Percentiles rank a stretch among this genome's conserved stretches.
Evolutionary conservation across 2,113 vertebrate genomes (phyloP).

Genomic region (Progne subis): DNA sequence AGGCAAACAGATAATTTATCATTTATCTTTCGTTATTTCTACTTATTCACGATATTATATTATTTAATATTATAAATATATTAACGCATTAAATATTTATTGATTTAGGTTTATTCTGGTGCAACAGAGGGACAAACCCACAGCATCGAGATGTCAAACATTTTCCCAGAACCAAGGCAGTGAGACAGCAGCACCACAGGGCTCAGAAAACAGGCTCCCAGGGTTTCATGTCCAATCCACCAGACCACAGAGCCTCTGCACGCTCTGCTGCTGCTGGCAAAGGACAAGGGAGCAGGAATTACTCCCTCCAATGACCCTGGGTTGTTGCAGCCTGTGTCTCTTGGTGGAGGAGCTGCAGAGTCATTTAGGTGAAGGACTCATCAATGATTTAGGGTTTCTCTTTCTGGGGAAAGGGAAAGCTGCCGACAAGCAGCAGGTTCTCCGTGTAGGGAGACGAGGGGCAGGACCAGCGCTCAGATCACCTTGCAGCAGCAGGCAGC

Average conservation of each 20-base stretch:
- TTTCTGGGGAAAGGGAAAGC: background rate
- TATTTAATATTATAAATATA: background rate
- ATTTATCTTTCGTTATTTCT: background rate
- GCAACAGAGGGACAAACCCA: background rate
- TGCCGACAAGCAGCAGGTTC: background rate
- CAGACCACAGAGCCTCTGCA: background rate
- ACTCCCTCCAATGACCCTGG: background rate
- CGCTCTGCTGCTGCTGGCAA: background rate
- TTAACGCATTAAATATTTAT: background rate
- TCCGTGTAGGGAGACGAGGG: background rate
- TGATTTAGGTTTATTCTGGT: background rate
- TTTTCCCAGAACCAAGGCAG: background rate
- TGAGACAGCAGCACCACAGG: background rate
- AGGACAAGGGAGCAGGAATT: background rate
- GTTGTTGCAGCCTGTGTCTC: background rate
- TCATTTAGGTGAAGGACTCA: background rate
- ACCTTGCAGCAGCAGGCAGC: background rate
- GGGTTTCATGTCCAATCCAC: background rate
- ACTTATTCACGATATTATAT: background rate
- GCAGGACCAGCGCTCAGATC: background rate
- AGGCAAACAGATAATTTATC: background rate
- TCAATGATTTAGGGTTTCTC: background rate
- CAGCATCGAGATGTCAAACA: background rate
- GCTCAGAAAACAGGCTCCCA: background rate
- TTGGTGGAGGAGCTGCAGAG: background rate